phyloP scores from a whole-genome alignment of 1,140 invertebrate genomes.

The Ostrea edulis region DNA sequence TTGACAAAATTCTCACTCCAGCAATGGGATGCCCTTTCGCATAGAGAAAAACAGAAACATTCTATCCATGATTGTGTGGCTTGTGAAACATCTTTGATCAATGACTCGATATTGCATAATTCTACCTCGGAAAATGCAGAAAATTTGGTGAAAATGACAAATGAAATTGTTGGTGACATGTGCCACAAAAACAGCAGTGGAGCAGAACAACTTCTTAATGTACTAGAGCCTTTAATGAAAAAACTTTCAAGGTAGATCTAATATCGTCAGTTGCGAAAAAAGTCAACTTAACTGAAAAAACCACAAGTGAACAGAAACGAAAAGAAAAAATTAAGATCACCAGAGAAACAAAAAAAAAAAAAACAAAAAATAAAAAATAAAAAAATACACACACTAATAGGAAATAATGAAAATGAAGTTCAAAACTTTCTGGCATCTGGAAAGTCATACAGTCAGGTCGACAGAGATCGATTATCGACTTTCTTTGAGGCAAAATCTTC shows the following conservation, averaged over 20 bases:
- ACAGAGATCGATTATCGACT: background rate
- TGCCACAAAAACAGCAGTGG: background rate
- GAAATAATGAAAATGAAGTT: constrained; percentile 22
- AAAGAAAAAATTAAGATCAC: constrained; percentile 2
- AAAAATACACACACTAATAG: too few species aligned
- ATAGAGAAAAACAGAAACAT: constrained; percentile 35
- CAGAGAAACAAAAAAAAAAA: background rate
- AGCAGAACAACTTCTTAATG: background rate
- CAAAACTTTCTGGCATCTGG: constrained; percentile 2
- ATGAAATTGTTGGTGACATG: background rate
- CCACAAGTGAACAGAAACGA: constrained; percentile 2
- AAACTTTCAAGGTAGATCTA: background rate
- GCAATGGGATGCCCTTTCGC: constrained; percentile 20
- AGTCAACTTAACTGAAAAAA: background rate
- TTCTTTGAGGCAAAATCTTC: constrained; percentile 4
- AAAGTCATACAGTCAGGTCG: background rate
- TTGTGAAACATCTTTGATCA: background rate
- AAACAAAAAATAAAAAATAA: too few species aligned
- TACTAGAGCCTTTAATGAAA: background rate
- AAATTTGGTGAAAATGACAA: background rate
- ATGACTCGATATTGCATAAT: background rate
- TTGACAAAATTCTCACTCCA: background rate
- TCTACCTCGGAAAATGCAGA: background rate
- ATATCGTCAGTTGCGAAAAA: background rate
- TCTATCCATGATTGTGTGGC: background rate